Evolutionary conservation across 1,140 invertebrate genomes (phyloP), one percentile per base, ranked within the genome.

Genomic region (Pantala flavescens): DNA sequence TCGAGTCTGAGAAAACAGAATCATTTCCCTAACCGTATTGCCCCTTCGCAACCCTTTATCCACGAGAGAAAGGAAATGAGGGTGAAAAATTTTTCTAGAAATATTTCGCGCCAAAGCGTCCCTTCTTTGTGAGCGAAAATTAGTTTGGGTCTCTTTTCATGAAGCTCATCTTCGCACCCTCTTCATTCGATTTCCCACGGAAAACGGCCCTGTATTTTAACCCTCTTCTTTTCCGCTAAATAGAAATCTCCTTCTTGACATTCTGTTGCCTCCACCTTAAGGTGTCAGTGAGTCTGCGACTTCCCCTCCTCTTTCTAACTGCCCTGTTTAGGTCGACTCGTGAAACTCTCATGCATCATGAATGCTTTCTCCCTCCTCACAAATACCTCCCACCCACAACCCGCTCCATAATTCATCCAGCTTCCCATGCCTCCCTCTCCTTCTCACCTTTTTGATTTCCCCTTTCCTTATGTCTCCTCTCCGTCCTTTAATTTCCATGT

Each of bases 301-400:
- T 21, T 21, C 49, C 49, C n/a, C 49, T 63, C 49, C 49, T 63
- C 12, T 12, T 12, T 63, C 49, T 63, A 63, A 63, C 49, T 63
- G 49, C 49, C 49, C 49, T 63, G 16, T 63, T 63, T 63, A 63
- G 49, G 49, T 63, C 49, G 49, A 63, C 49, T 63, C 49, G 49
- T 63, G 49, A 63, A 63, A 21, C 49, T 63, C 49, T 63, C 49
- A 63, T 63, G 12, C 49, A 63, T 63, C 49, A 7, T 63, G 16
- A 63, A 63, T 63, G 49, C 28, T 63, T 12, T 21, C 49, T 21
- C 49, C 49, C 12, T 21, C 12, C 49, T 16, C 14, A 63, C 49
- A 21, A 36, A 16, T 63, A 63, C 49, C 49, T 21, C 49, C 49
- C 49, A 16, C 49, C 49, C 49, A 63, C 49, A 63, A 63, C 49